Base-by-base conservation (phyloP, 2,113 vertebrate species). In the Murina feae region DNA sequence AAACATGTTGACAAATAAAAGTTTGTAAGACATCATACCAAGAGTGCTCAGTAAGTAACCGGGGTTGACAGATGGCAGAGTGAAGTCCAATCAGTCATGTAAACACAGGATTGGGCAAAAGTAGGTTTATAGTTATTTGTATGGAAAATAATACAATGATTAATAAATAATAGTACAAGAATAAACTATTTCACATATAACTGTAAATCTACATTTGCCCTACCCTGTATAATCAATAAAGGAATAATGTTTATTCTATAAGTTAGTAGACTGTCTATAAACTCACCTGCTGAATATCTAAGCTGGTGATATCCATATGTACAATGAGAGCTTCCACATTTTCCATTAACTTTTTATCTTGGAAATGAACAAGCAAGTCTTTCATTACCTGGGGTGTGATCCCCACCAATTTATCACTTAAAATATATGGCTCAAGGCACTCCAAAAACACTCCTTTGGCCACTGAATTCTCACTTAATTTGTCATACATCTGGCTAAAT, bases 231-330 rank as follows among this genome's bases (percentile, higher is more conserved):
- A 92, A 68, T 65, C 78, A 90, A 39, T 55, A 76, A 60, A 72
- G 71, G 63, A 81, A 63, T 30, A 4, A 60, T 44, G 28, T 76
- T 37, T 81, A 58, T 49, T 90, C 53, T n/a, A 1, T 44, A 63
- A 53, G 12, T 68, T 35, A 71, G 66, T 4, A 89, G 51, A 49
- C 7, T 53, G 35, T 75, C 18, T 32, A 25, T 1, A 69, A 13
- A 78, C 95, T 96, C 47, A 99, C 99, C 99, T 99, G 99, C 74
- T 99, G 99, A 84, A 99, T 99, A 95, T 99, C 99, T 85, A 99
- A 98, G 94, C 99, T 99, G 92, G 99, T 99, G 95, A 99, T 98
- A 96, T 99, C 99, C 98, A 99, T 99, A 91, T 99, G 99, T 28
- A 99, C 99, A 86, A 99, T 99, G 89, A 99, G 99, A 94, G 99